These are phyloP conservation scores for Portevinia maculata DNA, from an alignment of 2,888 invertebrate species.

Conservation along the genomic window DNA sequence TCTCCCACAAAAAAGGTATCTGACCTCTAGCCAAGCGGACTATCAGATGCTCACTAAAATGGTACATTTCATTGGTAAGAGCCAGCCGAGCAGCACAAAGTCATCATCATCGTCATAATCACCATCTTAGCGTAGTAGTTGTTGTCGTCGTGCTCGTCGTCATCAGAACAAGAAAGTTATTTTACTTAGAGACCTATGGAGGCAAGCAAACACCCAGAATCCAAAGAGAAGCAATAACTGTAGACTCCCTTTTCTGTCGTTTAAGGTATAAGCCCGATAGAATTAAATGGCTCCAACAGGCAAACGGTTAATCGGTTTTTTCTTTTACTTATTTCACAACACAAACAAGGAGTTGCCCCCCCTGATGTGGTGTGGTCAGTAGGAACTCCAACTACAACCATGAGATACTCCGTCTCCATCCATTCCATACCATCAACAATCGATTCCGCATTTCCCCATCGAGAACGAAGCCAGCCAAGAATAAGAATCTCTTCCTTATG, in stretches of 20 bases:
- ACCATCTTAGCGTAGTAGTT: slow-evolving; percentile 27
- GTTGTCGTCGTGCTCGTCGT: slow-evolving; percentile 51
- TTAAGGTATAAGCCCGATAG: slow-evolving; percentile 27
- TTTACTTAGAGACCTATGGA: slow-evolving; percentile 34
- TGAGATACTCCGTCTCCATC: slow-evolving; percentile 11
- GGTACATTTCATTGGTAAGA: slow-evolving; percentile 76
- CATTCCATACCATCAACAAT: slow-evolving; percentile 3
- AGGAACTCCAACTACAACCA: slow-evolving; percentile 42
- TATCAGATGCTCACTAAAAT: slow-evolving; percentile 83
- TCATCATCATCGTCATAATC: slow-evolving; percentile 70
- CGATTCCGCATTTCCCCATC: slow-evolving; percentile 55
- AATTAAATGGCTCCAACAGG: slow-evolving; percentile 49
- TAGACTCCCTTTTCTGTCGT: slow-evolving; percentile 66
- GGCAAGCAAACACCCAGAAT: slow-evolving; percentile 38
- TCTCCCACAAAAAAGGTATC: slow-evolving; percentile 74
- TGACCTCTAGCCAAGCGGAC: slow-evolving; percentile 83
- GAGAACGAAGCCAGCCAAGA: slow-evolving; percentile 38
- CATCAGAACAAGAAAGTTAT: slow-evolving; percentile 67
- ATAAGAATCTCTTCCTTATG: slow-evolving; percentile 54
- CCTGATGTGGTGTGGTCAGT: slow-evolving; percentile 48
- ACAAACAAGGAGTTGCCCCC: slow-evolving; percentile 41
- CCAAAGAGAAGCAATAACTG: neutral
- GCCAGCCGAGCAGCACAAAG: slow-evolving; percentile 54
- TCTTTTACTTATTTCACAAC: slow-evolving; percentile 29
- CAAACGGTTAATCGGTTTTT: slow-evolving; percentile 66